Evolutionary conservation across 1,140 invertebrate species (phyloP), one percentile per base, ranked within the genome.

Genomic region (Nilaparvata lugens): DNA sequence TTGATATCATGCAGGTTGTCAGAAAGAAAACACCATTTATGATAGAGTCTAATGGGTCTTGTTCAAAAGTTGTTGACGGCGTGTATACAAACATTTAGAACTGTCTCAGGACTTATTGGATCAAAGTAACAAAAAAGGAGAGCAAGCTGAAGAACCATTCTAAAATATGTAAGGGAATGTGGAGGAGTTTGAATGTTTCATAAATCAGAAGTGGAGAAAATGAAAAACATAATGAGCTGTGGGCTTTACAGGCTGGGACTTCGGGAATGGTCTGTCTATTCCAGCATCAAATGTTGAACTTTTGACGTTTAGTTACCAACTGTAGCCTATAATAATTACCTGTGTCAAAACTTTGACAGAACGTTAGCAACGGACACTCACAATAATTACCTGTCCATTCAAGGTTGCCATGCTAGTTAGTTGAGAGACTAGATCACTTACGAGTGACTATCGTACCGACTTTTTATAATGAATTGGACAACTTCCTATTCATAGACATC

Each of bases 361-460:
- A 45, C 43, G 43, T 45, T 45, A 45, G n/a, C n/a, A 45, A 45
- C 43, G n/a, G n/a, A 16, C n/a, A 4, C 43, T 45, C 43, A 45
- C n/a, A 45, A 45, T 45, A 45, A 45, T 45, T 45, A 45, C 43
- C 43, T 45, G 43, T 45, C 43, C 13, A 45, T 45, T 45, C 43
- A 45, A 45, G 43, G 43, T 19, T 28, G 28, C 28, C 28, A 28
- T 28, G 28, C 28, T 28, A 28, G 28, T 28, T 28, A 28, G 28
- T 28, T 28, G 28, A 4, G 9, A 28, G 28, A 28, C 28, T 28
- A 28, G 28, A 28, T 28, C 28, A 28, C 28, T 28, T 28, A 28
- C 28, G 28, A 28, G 28, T 4, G 28, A 28, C 4, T 28, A 28
- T 9, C 28, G 28, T 28, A 28, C 28, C 28, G 28, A 28, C 28